Conservation (phyloP, 2,797 vertebrate species). For the Apogon talboti region DNA sequence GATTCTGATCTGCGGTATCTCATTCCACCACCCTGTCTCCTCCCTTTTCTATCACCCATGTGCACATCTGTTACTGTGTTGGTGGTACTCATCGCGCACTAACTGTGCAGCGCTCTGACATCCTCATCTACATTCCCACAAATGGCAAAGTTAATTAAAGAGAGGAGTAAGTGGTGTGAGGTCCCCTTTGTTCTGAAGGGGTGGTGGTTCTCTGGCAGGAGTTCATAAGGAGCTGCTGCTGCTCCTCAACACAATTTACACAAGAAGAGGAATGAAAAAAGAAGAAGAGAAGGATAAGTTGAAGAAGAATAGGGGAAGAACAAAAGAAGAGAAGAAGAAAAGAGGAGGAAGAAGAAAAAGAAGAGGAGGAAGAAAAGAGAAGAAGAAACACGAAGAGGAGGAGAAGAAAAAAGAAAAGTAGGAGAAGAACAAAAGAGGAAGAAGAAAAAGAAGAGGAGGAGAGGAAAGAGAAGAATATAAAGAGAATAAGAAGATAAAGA, state of each 20-base stretch:
- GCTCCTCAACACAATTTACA: constrained; percentile 53
- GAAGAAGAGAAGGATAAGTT: constrained; percentile 4
- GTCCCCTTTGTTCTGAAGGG: constrained; percentile 59
- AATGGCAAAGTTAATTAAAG: constrained; percentile 61
- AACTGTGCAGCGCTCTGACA: constrained; percentile 30
- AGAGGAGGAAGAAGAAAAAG: background rate
- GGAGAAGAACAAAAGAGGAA: too few relatives aligned
- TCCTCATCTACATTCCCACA: constrained; percentile 54
- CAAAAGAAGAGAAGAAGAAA: background rate
- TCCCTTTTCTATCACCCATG: background rate
- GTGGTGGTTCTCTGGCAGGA: constrained; percentile 56
- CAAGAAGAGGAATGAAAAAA: constrained; percentile 14
- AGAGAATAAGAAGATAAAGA: too few relatives aligned
- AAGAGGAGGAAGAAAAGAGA: too few relatives aligned
- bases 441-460: too few relatives aligned
- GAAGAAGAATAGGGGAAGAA: background rate
- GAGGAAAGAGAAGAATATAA: background rate
- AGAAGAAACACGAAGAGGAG: too few relatives aligned
- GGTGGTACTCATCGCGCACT: constrained; percentile 28
- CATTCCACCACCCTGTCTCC: background rate
- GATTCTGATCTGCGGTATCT: constrained; percentile 2
- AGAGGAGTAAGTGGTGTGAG: constrained; percentile 52
- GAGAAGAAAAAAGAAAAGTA: too few relatives aligned
- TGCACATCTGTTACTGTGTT: constrained; percentile 14
- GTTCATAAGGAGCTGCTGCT: constrained; percentile 62